Conservation (phyloP, 2,113 vertebrate genomes). For the Scartelaos histophorus region DNA sequence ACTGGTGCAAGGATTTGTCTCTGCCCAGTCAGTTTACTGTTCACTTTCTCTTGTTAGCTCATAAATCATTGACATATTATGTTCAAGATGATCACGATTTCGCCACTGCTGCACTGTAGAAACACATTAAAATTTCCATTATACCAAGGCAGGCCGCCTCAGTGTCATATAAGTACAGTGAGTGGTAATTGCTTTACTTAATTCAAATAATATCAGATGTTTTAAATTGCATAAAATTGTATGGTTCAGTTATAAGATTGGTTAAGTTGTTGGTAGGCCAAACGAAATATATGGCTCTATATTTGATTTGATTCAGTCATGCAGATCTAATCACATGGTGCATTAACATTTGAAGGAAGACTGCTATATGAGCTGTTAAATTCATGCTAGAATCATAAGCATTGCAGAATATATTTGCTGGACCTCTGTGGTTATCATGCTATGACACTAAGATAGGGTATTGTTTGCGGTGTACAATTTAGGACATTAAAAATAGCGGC, state of each 20-base stretch:
- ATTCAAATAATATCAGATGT: conserved; percentile 21
- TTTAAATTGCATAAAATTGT: conserved; percentile 6
- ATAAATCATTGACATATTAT: conserved; percentile 18
- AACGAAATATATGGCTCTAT: too few relatives aligned
- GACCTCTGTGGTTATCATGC: too few relatives aligned
- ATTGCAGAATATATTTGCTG: too few relatives aligned
- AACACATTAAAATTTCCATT: conserved; percentile 25
- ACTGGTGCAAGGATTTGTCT: conserved; percentile 20
- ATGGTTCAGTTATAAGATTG: neutral
- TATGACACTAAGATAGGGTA: too few relatives aligned
- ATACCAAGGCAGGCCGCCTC: neutral
- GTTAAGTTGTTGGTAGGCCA: too few relatives aligned
- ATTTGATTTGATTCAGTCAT: neutral
- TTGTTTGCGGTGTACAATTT: too few relatives aligned
- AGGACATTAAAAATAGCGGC: too few relatives aligned
- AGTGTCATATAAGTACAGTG: conserved; percentile 14
- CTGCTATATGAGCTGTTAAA: neutral
- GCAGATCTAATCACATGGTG: neutral
- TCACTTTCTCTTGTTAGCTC: conserved; percentile 5
- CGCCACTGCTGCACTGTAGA: neutral
- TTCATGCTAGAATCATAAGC: neutral
- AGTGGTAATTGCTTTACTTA: conserved; percentile 5
- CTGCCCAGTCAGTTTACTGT: conserved; percentile 26
- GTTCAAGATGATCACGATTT: conserved; percentile 22
- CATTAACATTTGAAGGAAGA: neutral